Conservation (phyloP, 2,888 invertebrate species). For the Laspeyria flexula region DNA sequence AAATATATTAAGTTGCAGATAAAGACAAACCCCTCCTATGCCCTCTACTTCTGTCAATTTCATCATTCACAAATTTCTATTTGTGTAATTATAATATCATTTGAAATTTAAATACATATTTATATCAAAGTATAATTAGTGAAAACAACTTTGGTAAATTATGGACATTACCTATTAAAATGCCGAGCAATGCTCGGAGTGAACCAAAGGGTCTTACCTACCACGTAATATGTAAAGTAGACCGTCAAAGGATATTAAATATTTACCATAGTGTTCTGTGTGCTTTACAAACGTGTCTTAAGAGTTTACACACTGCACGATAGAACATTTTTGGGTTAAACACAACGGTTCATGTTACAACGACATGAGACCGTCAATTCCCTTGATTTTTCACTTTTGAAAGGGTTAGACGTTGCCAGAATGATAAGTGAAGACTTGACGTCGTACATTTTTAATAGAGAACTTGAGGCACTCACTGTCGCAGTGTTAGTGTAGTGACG, state of each 20-base stretch:
- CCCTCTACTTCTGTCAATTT: too few relatives aligned
- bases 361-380: slow-evolving; percentile 7
- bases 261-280: slow-evolving; percentile 46
- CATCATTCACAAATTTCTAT: too few relatives aligned
- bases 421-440: not conserved
- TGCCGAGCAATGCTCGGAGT: slow-evolving; percentile 35
- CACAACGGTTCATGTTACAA: not conserved
- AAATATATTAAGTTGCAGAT: too few relatives aligned
- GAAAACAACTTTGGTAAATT: slow-evolving; percentile 34
- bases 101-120: not conserved
- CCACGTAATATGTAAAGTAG: slow-evolving; percentile 55
- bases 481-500: not conserved
- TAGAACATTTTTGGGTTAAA: slow-evolving; percentile 20
- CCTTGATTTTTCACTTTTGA: slow-evolving; percentile 14
- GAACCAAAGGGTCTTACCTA: slow-evolving; percentile 35
- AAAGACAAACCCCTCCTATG: too few relatives aligned
- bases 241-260: slow-evolving; percentile 51
- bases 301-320: slow-evolving; percentile 41
- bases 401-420: slow-evolving; percentile 6
- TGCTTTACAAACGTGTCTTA: slow-evolving; percentile 37
- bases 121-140: slow-evolving; percentile 37
- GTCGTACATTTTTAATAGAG: not conserved
- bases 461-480: not conserved
- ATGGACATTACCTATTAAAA: slow-evolving; percentile 47
- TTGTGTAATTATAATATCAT: not conserved